These are phyloP conservation scores for Callosobruchus maculatus DNA, from an alignment of 2,888 invertebrate genomes.

Conservation along the genomic window DNA sequence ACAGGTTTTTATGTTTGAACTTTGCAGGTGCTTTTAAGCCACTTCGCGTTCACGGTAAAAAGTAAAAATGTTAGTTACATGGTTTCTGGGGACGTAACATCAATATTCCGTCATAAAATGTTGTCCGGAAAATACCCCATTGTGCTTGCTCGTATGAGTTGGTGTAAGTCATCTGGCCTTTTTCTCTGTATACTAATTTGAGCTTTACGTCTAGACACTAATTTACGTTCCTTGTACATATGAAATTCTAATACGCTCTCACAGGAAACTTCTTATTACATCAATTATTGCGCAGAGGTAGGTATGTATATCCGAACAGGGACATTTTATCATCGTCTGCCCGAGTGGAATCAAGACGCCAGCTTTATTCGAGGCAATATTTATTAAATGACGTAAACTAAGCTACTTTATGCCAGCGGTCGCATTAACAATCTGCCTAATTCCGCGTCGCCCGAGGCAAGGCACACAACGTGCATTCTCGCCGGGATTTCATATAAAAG, in stretches of 20 bases:
- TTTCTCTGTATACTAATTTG: too few relatives aligned
- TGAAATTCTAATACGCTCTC: background rate
- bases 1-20: too few relatives aligned
- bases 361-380: background rate
- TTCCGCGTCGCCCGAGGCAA: background rate
- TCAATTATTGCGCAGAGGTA: background rate
- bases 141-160: too few relatives aligned
- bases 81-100: too few relatives aligned
- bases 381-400: background rate
- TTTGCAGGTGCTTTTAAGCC: too few relatives aligned
- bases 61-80: too few relatives aligned
- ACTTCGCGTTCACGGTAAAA: too few relatives aligned
- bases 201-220: background rate
- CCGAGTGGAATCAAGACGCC: background rate
- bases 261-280: background rate
- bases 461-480: background rate
- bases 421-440: background rate
- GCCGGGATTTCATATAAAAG: background rate
- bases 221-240: background rate
- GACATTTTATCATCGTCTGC: background rate
- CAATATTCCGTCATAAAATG: too few relatives aligned
- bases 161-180: too few relatives aligned
- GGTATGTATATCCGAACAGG: background rate
- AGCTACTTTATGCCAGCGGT: background rate
- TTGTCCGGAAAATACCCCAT: too few relatives aligned